Percentiles rank a stretch among this genome's conserved stretches.
phyloP scores from a whole-genome alignment of 2,888 invertebrate genomes.

The Hermaeophaga mercurialis region DNA sequence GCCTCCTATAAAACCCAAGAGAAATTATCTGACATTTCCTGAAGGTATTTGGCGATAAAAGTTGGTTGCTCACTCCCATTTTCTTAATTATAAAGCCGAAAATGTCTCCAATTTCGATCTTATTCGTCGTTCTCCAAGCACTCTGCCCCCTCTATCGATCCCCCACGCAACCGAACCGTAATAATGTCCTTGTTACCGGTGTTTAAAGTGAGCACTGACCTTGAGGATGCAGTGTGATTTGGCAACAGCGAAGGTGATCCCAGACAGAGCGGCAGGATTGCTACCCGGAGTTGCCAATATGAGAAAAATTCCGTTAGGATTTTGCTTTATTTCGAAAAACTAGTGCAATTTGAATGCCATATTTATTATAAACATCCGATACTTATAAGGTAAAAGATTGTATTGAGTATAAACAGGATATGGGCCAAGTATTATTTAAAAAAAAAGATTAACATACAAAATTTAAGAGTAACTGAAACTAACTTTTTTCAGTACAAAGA shows the following conservation, averaged over 20 bases:
- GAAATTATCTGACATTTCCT: slow-evolving; percentile 1
- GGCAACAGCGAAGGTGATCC: slow-evolving; percentile 15
- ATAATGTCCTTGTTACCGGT: slow-evolving; percentile 12
- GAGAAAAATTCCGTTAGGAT: too few relatives aligned
- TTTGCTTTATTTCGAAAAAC: too few relatives aligned
- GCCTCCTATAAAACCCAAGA: too few relatives aligned
- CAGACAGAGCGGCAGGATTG: slow-evolving; percentile 19
- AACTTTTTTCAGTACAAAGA: too few relatives aligned
- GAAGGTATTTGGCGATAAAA: slow-evolving; percentile 5
- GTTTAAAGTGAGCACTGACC: slow-evolving; percentile 15
- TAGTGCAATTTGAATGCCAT: too few relatives aligned
- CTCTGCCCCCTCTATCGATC: slow-evolving; percentile 5
- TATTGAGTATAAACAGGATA: too few relatives aligned
- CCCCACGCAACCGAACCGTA: slow-evolving; percentile 6
- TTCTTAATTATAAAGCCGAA: slow-evolving; percentile 10
- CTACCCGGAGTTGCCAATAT: not conserved
- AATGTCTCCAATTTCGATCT: not conserved
- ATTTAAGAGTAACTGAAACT: too few relatives aligned
- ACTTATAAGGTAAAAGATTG: too few relatives aligned
- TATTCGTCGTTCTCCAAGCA: slow-evolving; percentile 1
- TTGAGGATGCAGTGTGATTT: slow-evolving; percentile 10
- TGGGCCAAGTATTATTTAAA: too few relatives aligned
- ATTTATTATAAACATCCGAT: too few relatives aligned
- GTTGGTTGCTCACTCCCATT: not conserved
- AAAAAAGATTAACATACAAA: too few relatives aligned